These are phyloP conservation scores for Sebastes steindachneri DNA, from an alignment of 2,797 vertebrate genomes.

Conservation along the genomic window DNA sequence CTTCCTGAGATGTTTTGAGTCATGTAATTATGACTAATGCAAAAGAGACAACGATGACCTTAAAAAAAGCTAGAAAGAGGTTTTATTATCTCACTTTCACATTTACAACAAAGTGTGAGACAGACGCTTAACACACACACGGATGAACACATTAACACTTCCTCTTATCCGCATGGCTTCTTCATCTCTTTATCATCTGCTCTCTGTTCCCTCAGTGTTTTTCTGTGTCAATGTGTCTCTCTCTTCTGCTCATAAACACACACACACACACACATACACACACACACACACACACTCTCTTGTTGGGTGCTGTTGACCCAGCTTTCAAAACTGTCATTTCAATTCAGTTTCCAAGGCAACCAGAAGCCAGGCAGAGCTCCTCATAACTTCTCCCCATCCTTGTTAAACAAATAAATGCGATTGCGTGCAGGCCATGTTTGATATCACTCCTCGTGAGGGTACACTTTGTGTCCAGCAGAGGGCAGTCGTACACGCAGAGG, in stretches of 20 bases:
- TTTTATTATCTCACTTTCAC: neutral
- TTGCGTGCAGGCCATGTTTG: constrained; percentile 5
- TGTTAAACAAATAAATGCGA: constrained; percentile 38
- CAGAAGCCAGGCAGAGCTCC: constrained; percentile 4
- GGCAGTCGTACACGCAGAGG: neutral
- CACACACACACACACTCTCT: neutral
- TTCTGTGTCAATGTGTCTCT: neutral
- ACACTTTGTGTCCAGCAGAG: constrained; percentile 39
- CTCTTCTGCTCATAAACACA: neutral
- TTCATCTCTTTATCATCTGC: neutral
- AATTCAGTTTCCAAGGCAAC: constrained; percentile 57
- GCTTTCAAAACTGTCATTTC: constrained; percentile 40
- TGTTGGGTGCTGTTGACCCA: constrained; percentile 38
- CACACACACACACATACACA: neutral
- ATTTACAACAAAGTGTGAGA: neutral
- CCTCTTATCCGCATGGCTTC: neutral
- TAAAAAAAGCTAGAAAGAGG: neutral
- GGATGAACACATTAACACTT: neutral
- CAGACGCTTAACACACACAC: neutral
- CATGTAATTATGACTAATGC: neutral
- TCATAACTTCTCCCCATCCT: constrained; percentile 34
- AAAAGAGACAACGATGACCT: neutral
- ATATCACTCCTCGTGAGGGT: neutral
- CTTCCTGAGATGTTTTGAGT: neutral
- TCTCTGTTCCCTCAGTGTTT: neutral